Percentiles rank a stretch among this genome's conserved stretches.
phyloP scores from a whole-genome alignment of 1,140 invertebrate species.

The Pogonognathellus flavescens region DNA sequence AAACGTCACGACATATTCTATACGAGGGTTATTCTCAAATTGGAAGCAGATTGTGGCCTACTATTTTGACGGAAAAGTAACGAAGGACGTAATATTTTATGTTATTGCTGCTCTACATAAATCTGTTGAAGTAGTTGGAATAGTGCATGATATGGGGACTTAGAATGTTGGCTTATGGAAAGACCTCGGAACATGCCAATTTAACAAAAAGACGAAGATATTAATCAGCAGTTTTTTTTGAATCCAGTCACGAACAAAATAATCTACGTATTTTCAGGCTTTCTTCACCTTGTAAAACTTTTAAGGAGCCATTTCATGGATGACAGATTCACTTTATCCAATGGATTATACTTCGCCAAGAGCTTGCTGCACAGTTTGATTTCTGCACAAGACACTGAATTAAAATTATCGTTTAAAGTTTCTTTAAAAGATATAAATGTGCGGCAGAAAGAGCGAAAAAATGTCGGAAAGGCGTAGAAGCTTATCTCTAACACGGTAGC shows the following conservation, averaged over 20 bases:
- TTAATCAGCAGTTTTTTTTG: conserved; percentile 46
- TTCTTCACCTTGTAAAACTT: conserved; percentile 67
- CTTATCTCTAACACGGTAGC: background rate
- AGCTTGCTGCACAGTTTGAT: background rate
- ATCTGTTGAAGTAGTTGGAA: conserved; percentile 51
- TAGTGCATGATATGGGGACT: background rate
- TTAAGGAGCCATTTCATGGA: conserved; percentile 67
- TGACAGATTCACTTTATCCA: conserved; percentile 60
- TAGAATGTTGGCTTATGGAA: conserved; percentile 49
- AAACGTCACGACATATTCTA: conserved; percentile 36
- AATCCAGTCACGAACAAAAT: conserved; percentile 62
- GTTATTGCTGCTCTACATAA: conserved; percentile 65
- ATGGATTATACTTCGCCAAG: background rate
- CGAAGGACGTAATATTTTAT: background rate
- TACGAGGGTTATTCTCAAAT: conserved; percentile 30
- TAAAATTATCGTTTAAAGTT: background rate
- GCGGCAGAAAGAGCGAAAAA: background rate
- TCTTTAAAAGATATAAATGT: background rate
- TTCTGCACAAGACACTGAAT: background rate
- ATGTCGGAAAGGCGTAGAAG: background rate
- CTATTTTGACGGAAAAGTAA: conserved; percentile 56
- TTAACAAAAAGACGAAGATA: conserved; percentile 4
- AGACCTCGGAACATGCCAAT: conserved; percentile 59
- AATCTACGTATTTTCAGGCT: conserved; percentile 66
- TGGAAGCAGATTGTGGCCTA: conserved; percentile 60